Percentiles rank a stretch among this genome's conserved stretches.
phyloP scores from a whole-genome alignment of 2,888 invertebrate genomes.

The Liposcelis brunnea region DNA sequence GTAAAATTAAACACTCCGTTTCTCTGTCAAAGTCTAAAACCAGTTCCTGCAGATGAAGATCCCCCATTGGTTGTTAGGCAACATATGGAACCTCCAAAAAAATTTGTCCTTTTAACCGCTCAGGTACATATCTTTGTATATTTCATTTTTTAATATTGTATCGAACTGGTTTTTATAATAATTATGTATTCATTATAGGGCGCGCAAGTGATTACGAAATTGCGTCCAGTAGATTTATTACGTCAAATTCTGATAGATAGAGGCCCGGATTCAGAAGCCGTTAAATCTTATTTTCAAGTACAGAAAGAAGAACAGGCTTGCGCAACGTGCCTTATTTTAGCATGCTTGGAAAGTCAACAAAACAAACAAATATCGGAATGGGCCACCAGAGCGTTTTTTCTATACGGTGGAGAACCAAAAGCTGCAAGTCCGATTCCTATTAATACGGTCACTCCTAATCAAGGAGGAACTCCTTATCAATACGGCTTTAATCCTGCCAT shows the following conservation, averaged over 20 bases:
- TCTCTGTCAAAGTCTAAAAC: slow-evolving; percentile 1
- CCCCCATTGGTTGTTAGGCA: slow-evolving; percentile 53
- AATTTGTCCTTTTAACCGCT: slow-evolving; percentile 73
- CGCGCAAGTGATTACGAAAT: slow-evolving; percentile 63
- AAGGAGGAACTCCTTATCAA: slow-evolving; percentile 4
- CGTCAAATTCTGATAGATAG: slow-evolving; percentile 62
- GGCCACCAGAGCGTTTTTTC: slow-evolving; percentile 82
- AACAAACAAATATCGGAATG: slow-evolving; percentile 54
- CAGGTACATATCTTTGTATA: slow-evolving; percentile 33
- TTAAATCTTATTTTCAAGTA: slow-evolving; percentile 70
- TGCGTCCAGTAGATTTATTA: slow-evolving; percentile 77
- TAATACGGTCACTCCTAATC: slow-evolving; percentile 8
- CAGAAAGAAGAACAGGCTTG: slow-evolving; percentile 78
- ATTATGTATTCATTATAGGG: slow-evolving; percentile 39
- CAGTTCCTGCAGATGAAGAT: slow-evolving; percentile 19
- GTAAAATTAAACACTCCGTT: slow-evolving; percentile 17
- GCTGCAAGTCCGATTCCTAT: slow-evolving; percentile 11
- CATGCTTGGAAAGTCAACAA: slow-evolving; percentile 47
- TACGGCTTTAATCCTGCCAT: slow-evolving; percentile 16
- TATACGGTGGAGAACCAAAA: slow-evolving; percentile 67
- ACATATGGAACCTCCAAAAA: slow-evolving; percentile 48
- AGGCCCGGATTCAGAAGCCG: slow-evolving; percentile 70
- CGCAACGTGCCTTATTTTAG: slow-evolving; percentile 69
- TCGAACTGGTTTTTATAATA: not conserved
- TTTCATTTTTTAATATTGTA: slow-evolving; percentile 9